These are phyloP conservation scores for Phalloptychus januarius DNA, from an alignment of 2,797 vertebrate species.

Conservation along the genomic window DNA sequence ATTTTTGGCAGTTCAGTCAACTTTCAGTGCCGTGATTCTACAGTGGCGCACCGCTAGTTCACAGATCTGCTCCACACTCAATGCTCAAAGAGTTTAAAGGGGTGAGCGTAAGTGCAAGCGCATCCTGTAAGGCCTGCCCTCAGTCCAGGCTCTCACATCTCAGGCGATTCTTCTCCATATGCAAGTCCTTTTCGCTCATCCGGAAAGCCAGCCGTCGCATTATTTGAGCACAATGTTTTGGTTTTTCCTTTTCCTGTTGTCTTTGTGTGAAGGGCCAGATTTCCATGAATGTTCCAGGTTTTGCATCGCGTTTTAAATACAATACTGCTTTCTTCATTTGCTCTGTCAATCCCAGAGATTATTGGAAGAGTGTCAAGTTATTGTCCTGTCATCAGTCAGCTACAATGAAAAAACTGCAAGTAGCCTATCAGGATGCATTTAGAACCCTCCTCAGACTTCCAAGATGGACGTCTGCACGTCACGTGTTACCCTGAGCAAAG, in stretches of 20 bases:
- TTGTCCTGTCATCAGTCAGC: neutral
- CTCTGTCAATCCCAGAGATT: neutral
- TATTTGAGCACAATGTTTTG: neutral
- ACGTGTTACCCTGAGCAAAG: no score
- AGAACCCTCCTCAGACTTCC: no score
- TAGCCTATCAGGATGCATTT: no score
- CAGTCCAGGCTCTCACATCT: conserved; percentile 36
- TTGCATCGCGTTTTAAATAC: neutral
- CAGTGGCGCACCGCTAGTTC: conserved; percentile 57
- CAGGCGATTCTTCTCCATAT: conserved; percentile 15
- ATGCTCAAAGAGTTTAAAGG: conserved; percentile 38
- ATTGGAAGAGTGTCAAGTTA: neutral
- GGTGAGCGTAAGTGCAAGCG: conserved; percentile 14
- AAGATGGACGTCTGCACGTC: no score
- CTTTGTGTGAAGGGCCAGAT: neutral
- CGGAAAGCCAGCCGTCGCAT: neutral
- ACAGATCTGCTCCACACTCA: conserved; percentile 46
- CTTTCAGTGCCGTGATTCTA: conserved; percentile 64
- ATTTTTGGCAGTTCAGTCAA: conserved; percentile 60
- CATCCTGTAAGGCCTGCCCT: conserved; percentile 37
- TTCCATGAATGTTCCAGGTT: neutral
- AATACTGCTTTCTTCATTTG: neutral
- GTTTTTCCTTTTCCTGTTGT: neutral
- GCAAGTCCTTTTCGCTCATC: conserved; percentile 10
- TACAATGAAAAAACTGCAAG: no score